phyloP scores from a whole-genome alignment of 1,140 invertebrate genomes.

The Copidosoma floridanum region DNA sequence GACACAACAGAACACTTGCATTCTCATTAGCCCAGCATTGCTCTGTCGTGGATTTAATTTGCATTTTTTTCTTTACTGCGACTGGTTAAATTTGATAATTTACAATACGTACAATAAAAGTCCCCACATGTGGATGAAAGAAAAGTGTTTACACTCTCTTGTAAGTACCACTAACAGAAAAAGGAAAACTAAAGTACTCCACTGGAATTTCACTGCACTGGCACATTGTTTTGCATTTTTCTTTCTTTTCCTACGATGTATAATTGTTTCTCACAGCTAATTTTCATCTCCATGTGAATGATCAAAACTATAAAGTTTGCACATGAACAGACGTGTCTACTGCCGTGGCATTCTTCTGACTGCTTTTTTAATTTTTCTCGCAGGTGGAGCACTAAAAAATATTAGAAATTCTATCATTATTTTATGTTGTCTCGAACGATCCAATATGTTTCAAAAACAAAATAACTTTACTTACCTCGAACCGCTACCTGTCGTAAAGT shows the following conservation, averaged over 20 bases:
- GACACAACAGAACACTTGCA: too few relatives aligned
- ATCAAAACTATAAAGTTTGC: neutral
- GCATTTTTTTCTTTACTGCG: slow-evolving; percentile 19
- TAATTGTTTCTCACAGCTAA: neutral
- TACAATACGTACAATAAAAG: too few relatives aligned
- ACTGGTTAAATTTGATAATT: slow-evolving; percentile 50
- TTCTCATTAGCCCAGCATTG: neutral
- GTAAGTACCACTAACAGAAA: too few relatives aligned
- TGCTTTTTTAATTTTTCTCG: slow-evolving; percentile 51
- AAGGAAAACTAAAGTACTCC: slow-evolving; percentile 4
- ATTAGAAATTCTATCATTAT: neutral
- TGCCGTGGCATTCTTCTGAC: slow-evolving; percentile 45
- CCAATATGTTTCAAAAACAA: slow-evolving; percentile 23
- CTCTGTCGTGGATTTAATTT: neutral
- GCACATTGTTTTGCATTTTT: neutral
- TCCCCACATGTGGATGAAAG: too few relatives aligned
- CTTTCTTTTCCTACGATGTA: slow-evolving; percentile 13
- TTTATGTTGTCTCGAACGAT: slow-evolving; percentile 1
- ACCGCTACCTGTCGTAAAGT: slow-evolving; percentile 52
- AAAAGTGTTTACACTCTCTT: too few relatives aligned
- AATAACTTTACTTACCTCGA: slow-evolving; percentile 44
- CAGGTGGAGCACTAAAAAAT: slow-evolving; percentile 34
- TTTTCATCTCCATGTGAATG: slow-evolving; percentile 8
- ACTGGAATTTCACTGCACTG: neutral
- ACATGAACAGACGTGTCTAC: neutral